Base-by-base conservation (phyloP, 2,797 vertebrate genomes). In the Aselliscus stoliczkanus region DNA sequence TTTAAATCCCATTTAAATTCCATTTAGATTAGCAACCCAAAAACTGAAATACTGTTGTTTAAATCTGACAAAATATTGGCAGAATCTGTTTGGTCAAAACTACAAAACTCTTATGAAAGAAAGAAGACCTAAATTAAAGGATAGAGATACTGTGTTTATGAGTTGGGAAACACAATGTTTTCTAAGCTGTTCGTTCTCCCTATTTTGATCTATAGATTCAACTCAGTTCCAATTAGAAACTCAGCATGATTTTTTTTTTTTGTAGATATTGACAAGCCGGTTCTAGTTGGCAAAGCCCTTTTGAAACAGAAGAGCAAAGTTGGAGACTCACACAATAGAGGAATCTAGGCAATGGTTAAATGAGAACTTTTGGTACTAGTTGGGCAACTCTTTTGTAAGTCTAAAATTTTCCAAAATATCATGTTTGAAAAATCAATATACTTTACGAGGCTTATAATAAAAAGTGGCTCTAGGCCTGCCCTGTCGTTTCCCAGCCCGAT, bases 11-110 rank as follows among this genome's bases (percentile, higher is more conserved):
- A n/a, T n/a, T n/a, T n/a, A n/a, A 67, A 65, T 65, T 4, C 37
- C 1, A 3, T 56, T 73, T 65, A 60, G 47, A 18, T 85, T 73
- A 47, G 39, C 58, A 56, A 23, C 10, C 18, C 14, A 69, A 58
- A 82, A 75, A 73, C 7, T 14, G 60, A 67, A 93, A 75, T 39
- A 50, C 65, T 75, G 47, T 56, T 20, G n/a, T 56, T 87, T 31
- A 52, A 52, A 39, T 37, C n/a, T 65, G 47, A 67, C 85, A 75
- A 37, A 65, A 58, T 47, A 75, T 67, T 47, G 67, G 69, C 20
- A 75, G 76, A 31, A 25, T 37, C 65, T 54, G 31, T 62, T 10
- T 65, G 39, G 13, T 37, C 34, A 47, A 65, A 73, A 82, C 67
- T 54, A 20, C 14, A 37, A 56, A 75, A 54, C 37, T 52, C 75